phyloP scores from a whole-genome alignment of 2,113 vertebrate genomes.

The Ammodytes marinus region DNA sequence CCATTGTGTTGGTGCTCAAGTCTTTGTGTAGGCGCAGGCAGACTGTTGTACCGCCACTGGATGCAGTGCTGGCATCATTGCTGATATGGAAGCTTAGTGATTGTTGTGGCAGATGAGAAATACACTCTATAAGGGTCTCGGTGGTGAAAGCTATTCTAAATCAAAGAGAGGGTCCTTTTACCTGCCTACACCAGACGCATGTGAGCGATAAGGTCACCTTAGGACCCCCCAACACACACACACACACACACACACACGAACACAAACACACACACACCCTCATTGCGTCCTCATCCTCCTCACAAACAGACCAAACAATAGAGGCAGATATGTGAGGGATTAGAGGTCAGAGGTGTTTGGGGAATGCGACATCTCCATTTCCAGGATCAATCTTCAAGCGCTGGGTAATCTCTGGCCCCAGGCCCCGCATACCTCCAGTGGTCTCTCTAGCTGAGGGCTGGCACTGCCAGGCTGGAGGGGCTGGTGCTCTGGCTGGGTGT shows the following conservation, averaged over 20 bases:
- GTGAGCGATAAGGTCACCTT: conserved; percentile 65
- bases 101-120: conserved; percentile 49
- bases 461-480: conserved; percentile 52
- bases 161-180: conserved; percentile 26
- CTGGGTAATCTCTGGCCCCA: conserved; percentile 66
- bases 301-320: conserved; percentile 74
- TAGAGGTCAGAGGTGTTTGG: conserved; percentile 66
- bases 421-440: conserved; percentile 61
- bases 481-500: conserved; percentile 31
- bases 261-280: neutral
- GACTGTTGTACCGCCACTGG: conserved; percentile 39
- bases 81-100: conserved; percentile 49
- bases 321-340: conserved; percentile 68
- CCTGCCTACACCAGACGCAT: conserved; percentile 46
- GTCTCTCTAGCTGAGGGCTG: conserved; percentile 49
- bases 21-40: conserved; percentile 43
- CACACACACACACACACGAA: no score
- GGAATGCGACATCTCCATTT: conserved; percentile 72
- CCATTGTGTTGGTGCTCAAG: conserved; percentile 45
- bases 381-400: conserved; percentile 70
- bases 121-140: conserved; percentile 29
- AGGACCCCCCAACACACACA: conserved; percentile 11
- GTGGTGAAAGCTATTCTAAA: conserved; percentile 26
- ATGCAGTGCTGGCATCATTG: conserved; percentile 19
- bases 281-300: conserved; percentile 56